phyloP scores from a whole-genome alignment of 2,113 vertebrate genomes.

The Anser brachyrhynchus region DNA sequence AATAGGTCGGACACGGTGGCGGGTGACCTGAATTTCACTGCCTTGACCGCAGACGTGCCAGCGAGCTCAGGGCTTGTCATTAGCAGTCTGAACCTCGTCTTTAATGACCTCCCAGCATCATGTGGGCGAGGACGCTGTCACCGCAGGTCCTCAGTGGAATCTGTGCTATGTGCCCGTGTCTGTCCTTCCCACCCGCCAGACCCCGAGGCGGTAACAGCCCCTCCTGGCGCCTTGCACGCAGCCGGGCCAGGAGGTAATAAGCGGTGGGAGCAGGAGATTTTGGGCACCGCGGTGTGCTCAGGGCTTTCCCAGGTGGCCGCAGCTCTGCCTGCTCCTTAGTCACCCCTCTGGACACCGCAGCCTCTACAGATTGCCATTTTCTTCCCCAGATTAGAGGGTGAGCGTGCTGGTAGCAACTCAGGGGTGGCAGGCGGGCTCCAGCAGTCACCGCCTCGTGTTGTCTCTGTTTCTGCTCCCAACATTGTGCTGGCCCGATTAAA shows the following conservation, averaged over 20 bases:
- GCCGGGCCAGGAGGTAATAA: background rate
- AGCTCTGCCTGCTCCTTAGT: background rate
- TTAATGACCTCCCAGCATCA: background rate
- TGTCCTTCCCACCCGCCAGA: background rate
- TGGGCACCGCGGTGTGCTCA: background rate
- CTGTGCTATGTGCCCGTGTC: background rate
- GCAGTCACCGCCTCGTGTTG: background rate
- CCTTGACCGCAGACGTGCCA: background rate
- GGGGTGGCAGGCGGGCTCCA: background rate
- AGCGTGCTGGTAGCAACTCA: background rate
- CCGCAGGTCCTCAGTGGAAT: rapidly evolving
- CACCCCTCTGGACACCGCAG: background rate
- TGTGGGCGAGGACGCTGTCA: background rate
- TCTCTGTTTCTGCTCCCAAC: background rate
- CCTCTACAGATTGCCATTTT: rapidly evolving
- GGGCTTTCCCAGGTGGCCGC: background rate
- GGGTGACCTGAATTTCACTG: background rate
- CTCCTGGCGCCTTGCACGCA: background rate
- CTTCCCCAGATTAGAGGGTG: background rate
- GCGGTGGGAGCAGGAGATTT: background rate
- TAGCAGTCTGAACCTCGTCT: background rate
- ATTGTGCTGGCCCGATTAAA: background rate
- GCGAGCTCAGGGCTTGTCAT: background rate
- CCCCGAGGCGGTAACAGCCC: background rate
- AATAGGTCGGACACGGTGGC: background rate